Base-by-base conservation (phyloP, 1,140 invertebrate genomes). In the Choristoneura fumiferana region DNA sequence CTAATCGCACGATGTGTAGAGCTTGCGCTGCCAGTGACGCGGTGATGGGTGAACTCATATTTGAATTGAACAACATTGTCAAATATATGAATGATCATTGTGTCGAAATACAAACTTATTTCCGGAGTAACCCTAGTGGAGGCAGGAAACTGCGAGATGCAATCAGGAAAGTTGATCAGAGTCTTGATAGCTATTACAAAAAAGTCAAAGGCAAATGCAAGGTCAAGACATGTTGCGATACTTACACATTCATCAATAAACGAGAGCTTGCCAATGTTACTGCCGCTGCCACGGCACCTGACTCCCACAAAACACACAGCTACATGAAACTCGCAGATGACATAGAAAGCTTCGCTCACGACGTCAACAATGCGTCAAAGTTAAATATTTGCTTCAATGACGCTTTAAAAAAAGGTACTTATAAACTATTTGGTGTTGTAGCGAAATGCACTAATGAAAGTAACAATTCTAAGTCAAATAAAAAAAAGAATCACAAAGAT, bases 31-130 rank as follows among this genome's bases (percentile, higher is more conserved):
- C 76, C 10, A 75, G 78, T 55, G 72, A 82, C 59, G 71, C 71
- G 4, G 74, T 84, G 12, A 80, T 85, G 17, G 55, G 59, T 5
- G 84, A 80, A 65, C 67, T 87, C 14, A 73, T 79, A 53, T 79
- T 83, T 39, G 82, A 85, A 60, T 77, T 87, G 29, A 71, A 87
- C 6, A 81, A 81, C 40, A 43, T 87, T 49, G 68, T 72, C 9
- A 63, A 73, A n/a, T 87, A 78, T 34, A 81, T 87, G 75, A 69
- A 60, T 18, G 76, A 84, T 29, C 84, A 87, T 54, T 87, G 84
- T 45, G 81, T 77, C 35, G 84, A 87, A 67, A 80, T 87, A 53
- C 84, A 87, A 69, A 83, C 81, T 1, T 87, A 69, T 55, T 85
- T 85, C 33, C 75, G 72, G 68, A 76, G 76, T 69, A 87, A 87